Percentiles rank a stretch among this genome's conserved stretches.
Evolutionary conservation across 2,113 vertebrate genomes (phyloP).

Genomic region (Lampris incognitus): DNA sequence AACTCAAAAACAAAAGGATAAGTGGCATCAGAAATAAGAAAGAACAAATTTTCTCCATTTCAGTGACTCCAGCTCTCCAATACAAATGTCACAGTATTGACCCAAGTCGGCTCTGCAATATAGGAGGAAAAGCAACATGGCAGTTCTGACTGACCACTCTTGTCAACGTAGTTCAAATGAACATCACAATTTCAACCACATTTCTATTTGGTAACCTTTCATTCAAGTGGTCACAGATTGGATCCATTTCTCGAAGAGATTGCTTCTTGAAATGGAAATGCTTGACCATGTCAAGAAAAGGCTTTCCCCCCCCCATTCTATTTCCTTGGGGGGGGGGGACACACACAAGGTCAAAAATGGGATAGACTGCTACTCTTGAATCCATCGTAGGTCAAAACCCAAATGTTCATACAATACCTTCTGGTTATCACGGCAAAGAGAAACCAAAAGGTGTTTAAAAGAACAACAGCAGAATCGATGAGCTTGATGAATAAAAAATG

Average conservation of each 20-base stretch:
- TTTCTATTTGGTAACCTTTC: constrained; percentile 38
- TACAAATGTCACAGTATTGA: constrained; percentile 18
- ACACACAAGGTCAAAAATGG: background rate
- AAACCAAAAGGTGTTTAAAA: too few species aligned
- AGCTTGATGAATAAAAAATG: too few species aligned
- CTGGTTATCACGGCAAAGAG: too few species aligned
- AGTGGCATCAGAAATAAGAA: background rate
- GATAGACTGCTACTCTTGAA: too few species aligned
- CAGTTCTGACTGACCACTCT: constrained; percentile 20
- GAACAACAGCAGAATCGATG: too few species aligned
- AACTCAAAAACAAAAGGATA: background rate
- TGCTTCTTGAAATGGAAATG: constrained; percentile 40
- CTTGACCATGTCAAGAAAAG: constrained; percentile 23
- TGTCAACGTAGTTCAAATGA: constrained; percentile 39
- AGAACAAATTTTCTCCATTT: background rate
- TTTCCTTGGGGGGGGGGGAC: background rate
- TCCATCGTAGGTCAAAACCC: too few species aligned
- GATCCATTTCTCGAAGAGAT: constrained; percentile 38
- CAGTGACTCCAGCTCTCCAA: constrained; percentile 18
- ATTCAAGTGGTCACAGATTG: constrained; percentile 41
- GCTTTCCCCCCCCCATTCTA: background rate
- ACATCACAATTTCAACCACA: constrained; percentile 24
- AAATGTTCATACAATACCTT: too few species aligned
- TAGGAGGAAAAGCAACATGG: background rate
- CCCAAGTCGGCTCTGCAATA: constrained; percentile 9